Evolutionary conservation across 1,140 invertebrate species (phyloP).

Genomic region (Scylla paramamosain): DNA sequence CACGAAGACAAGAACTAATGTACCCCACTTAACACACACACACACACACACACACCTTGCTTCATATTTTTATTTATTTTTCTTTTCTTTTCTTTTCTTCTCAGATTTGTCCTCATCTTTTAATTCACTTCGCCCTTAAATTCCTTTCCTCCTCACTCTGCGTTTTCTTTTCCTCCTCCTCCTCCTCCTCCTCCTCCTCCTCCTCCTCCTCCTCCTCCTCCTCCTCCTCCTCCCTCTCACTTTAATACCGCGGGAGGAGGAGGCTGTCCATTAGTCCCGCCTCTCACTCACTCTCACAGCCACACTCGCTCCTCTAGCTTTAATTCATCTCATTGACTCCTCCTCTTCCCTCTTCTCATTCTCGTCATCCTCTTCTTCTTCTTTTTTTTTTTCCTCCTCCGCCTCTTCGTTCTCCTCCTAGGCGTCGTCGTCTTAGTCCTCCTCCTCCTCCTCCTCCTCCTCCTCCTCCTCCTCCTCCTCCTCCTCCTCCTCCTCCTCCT

Average conservation of each 20-base stretch:
- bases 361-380: neutral
- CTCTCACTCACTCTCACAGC: conserved; percentile 57
- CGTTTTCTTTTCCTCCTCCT: neutral
- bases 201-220: neutral
- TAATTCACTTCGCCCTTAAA: neutral
- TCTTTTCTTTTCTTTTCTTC: too few species aligned
- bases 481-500: conserved; percentile 8
- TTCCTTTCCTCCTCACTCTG: neutral
- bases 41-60: too few species aligned
- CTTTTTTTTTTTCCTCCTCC: neutral
- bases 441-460: neutral
- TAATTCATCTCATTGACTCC: conserved; percentile 51
- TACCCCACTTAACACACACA: too few species aligned
- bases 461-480: conserved; percentile 10
- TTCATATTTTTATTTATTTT: too few species aligned
- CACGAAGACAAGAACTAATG: too few species aligned
- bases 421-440: neutral
- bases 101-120: too few species aligned
- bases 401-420: neutral
- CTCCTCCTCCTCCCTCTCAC: conserved; percentile 29
- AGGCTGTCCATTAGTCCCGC: conserved; percentile 53
- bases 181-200: neutral
- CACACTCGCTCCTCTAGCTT: conserved; percentile 40
- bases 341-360: neutral
- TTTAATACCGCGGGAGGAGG: conserved; percentile 46